Percentiles rank a stretch among this genome's conserved stretches.
phyloP scores from a whole-genome alignment of 2,888 invertebrate species.

The Neoscelio sp. region DNA sequence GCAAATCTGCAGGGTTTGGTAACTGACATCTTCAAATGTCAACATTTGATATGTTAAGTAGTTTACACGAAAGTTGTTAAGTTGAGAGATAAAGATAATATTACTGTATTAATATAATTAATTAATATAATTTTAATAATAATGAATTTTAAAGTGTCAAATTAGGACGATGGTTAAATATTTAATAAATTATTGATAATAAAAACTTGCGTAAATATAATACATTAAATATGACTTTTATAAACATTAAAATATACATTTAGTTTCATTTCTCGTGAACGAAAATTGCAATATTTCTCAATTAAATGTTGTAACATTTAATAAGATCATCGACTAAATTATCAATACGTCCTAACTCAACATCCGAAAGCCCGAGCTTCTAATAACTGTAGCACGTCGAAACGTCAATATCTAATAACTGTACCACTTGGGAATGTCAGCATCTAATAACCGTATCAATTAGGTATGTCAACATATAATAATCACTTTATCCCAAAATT shows the following conservation, averaged over 20 bases:
- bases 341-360: slow-evolving; percentile 21
- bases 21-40: slow-evolving; percentile 45
- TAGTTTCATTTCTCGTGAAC: slow-evolving; percentile 11
- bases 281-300: slow-evolving; percentile 15
- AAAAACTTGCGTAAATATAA: no score
- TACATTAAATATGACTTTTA: no score
- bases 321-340: slow-evolving; percentile 39
- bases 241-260: no score
- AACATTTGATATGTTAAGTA: slow-evolving; percentile 53
- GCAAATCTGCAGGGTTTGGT: slow-evolving; percentile 30
- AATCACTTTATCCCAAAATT: slow-evolving; percentile 6
- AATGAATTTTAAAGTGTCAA: no score
- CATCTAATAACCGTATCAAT: slow-evolving; percentile 52
- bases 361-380: slow-evolving; percentile 23
- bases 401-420: slow-evolving; percentile 55
- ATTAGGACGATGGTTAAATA: no score
- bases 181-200: no score
- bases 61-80: no score
- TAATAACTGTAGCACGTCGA: slow-evolving; percentile 49
- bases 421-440: slow-evolving; percentile 57
- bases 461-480: slow-evolving; percentile 40
- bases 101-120: no score
- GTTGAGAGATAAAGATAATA: no score
- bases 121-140: no score
- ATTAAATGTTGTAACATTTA: slow-evolving; percentile 23